Percentiles rank a stretch among this genome's conserved stretches.
Evolutionary conservation across 2,888 invertebrate genomes (phyloP).

Genomic region (Neoaliturus tenellus): DNA sequence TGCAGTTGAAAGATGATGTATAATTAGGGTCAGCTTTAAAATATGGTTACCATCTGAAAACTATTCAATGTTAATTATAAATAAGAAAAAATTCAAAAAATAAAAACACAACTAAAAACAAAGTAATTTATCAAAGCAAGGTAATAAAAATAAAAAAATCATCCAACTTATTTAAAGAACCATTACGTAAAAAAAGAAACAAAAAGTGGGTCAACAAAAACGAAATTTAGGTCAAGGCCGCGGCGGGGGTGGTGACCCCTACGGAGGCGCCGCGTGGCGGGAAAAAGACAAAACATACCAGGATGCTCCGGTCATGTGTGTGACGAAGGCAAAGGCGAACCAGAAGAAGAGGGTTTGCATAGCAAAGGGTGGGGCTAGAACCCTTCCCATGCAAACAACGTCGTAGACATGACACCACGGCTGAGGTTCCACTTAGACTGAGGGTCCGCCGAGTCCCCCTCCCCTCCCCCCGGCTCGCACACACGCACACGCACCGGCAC

Average conservation of each 20-base stretch:
- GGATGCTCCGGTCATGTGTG: conserved; percentile 41
- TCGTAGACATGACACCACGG: conserved; percentile 13
- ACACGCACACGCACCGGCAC: conserved; percentile 34
- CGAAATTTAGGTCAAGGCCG: conserved; percentile 43
- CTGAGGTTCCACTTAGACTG: conserved; percentile 20
- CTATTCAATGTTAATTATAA: no score
- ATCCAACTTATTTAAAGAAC: no score
- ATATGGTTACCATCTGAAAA: no score
- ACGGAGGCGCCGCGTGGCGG: background rate
- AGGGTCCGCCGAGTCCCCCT: background rate
- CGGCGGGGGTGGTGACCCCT: background rate
- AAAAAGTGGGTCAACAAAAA: background rate
- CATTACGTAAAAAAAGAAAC: background rate
- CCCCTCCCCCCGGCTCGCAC: conserved; percentile 26
- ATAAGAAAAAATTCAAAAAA: no score
- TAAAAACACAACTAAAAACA: no score
- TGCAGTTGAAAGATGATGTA: no score
- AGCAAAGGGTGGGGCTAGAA: conserved; percentile 53
- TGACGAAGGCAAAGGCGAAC: conserved; percentile 35
- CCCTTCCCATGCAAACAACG: conserved; percentile 46
- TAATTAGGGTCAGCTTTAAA: no score
- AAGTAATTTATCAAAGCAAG: no score
- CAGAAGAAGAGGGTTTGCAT: conserved; percentile 56
- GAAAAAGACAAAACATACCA: conserved; percentile 46
- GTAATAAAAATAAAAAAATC: no score